Percentiles rank a stretch among this genome's conserved stretches.
Conservation (phyloP, 2,888 invertebrate genomes). For the Zygogramma bicolorata region DNA sequence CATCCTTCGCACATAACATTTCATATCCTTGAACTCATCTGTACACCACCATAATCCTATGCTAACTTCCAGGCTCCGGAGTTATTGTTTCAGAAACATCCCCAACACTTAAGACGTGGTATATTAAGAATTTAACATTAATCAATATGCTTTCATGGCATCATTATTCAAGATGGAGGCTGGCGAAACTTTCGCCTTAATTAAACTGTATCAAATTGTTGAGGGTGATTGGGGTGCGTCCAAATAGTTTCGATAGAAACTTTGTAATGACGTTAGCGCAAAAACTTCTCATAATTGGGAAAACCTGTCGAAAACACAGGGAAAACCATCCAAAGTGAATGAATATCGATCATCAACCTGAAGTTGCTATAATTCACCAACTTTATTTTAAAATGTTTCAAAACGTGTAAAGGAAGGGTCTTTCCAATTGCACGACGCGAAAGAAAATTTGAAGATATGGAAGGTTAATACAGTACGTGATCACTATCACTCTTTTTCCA, state of each 20-base stretch:
- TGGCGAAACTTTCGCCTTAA: conserved; percentile 38
- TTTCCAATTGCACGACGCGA: too few species aligned
- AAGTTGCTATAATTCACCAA: too few species aligned
- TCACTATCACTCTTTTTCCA: too few species aligned
- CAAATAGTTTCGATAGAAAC: conserved; percentile 37
- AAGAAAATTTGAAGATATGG: too few species aligned
- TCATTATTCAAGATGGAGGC: conserved; percentile 39
- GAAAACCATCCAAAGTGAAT: conserved; percentile 1
- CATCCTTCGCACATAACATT: conserved; percentile 58
- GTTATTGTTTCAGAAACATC: conserved; percentile 43
- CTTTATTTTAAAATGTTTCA: too few species aligned
- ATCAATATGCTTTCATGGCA: conserved; percentile 46
- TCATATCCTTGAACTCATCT: conserved; percentile 56
- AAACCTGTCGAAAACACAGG: conserved; percentile 33
- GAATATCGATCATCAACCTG: not conserved
- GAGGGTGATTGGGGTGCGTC: conserved; percentile 37
- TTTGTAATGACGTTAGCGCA: conserved; percentile 28
- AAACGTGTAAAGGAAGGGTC: too few species aligned
- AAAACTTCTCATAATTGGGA: conserved; percentile 17
- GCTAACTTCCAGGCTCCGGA: not conserved
- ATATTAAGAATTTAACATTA: conserved; percentile 46
- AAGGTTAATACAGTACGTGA: too few species aligned
- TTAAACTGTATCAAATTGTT: conserved; percentile 45
- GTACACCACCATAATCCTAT: conserved; percentile 32
- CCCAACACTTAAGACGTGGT: conserved; percentile 40